A percentile compares a stretch with the other conserved stretches of the same genome.
Conservation (phyloP, 2,797 vertebrate genomes). For the Alectoris magna region DNA sequence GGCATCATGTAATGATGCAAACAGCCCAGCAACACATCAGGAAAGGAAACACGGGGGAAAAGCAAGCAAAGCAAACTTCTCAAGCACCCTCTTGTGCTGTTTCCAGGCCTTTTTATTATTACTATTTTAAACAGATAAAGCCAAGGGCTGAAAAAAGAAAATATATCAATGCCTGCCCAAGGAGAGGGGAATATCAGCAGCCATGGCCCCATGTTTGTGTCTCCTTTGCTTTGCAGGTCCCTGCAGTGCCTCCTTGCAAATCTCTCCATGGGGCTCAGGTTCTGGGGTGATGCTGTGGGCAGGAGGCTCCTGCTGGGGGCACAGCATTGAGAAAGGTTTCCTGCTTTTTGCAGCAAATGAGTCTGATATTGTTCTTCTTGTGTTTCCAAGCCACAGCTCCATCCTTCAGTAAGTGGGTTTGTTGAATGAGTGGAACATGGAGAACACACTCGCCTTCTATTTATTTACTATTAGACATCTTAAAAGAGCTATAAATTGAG, state of each 20-base stretch:
- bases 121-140: not conserved
- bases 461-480: not conserved
- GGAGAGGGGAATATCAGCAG: not conserved
- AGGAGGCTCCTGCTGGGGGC: not conserved
- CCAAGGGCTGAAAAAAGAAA: not conserved
- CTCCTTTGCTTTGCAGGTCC: rapidly evolving
- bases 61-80: not conserved
- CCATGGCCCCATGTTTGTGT: rapidly evolving
- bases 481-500: not conserved
- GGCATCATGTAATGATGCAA: rapidly evolving
- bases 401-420: not conserved
- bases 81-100: rapidly evolving
- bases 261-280: not conserved
- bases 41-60: rapidly evolving
- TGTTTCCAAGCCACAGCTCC: not conserved
- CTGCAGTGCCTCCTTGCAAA: not conserved
- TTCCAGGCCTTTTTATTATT: not conserved
- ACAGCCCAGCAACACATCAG: not conserved
- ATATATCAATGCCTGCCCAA: not conserved
- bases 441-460: not conserved
- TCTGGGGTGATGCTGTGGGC: not conserved
- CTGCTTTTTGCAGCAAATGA: not conserved
- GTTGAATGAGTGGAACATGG: not conserved
- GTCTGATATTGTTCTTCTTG: not conserved
- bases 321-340: not conserved